Conservation (phyloP, 2,888 invertebrate genomes). For the Microchrysa polita region DNA sequence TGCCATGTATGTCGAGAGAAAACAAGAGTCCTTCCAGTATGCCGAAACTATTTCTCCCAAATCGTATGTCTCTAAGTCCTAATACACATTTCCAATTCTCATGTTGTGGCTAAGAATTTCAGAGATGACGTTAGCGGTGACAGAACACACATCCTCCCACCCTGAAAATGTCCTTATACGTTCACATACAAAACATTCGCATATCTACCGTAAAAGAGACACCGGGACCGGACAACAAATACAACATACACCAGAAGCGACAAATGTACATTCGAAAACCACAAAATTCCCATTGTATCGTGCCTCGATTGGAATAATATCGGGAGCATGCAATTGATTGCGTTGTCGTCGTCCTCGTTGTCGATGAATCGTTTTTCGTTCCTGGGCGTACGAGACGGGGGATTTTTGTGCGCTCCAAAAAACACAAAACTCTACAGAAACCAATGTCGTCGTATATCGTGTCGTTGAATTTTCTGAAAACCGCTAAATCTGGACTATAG, state of each 20-base stretch:
- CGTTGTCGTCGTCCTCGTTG: no score
- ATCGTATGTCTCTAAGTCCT: neutral
- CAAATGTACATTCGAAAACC: conserved; percentile 27
- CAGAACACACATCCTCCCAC: conserved; percentile 18
- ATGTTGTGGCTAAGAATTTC: conserved; percentile 12
- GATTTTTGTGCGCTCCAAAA: conserved; percentile 3
- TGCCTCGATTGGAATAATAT: conserved; percentile 36
- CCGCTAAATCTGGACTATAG: neutral
- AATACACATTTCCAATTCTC: conserved; percentile 18
- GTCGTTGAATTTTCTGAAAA: conserved; percentile 6
- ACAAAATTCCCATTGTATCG: conserved; percentile 31
- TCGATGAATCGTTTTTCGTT: no score
- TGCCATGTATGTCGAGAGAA: conserved; percentile 10
- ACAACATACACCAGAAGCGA: conserved; percentile 22
- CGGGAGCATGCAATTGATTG: conserved; percentile 38
- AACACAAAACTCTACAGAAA: neutral
- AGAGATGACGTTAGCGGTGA: neutral
- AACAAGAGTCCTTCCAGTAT: neutral
- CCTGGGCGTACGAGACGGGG: no score
- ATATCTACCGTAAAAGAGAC: no score
- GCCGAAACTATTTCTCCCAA: neutral
- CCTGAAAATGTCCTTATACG: no score
- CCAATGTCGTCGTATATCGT: neutral
- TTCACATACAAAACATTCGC: no score
- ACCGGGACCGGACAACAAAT: no score